Evolutionary conservation across 2,888 invertebrate species (phyloP).

Genomic region (Syrphus vitripennis): DNA sequence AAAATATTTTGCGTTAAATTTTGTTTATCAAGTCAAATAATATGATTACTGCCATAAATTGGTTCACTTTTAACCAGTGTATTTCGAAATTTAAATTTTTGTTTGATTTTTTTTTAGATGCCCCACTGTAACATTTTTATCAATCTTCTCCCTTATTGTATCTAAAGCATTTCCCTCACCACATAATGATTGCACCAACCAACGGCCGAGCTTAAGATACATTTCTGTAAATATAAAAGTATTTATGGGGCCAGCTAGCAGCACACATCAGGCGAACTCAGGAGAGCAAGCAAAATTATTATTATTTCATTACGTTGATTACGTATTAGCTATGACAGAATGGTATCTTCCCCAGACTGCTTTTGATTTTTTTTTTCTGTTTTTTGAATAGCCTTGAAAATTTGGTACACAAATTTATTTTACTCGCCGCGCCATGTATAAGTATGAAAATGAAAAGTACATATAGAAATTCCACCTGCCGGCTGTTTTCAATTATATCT

Average conservation of each 20-base stretch:
- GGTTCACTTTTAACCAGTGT: neutral
- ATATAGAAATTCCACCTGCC: slow-evolving; percentile 23
- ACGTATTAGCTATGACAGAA: slow-evolving; percentile 13
- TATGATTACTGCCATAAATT: too few species aligned
- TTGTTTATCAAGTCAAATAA: neutral
- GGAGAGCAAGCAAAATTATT: neutral
- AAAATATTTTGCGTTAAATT: neutral
- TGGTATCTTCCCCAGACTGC: slow-evolving; percentile 12
- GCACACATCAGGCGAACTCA: too few species aligned
- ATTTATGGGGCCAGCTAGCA: slow-evolving; percentile 4
- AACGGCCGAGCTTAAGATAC: slow-evolving; percentile 42
- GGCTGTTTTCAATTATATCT: slow-evolving; percentile 26
- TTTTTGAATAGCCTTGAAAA: slow-evolving; percentile 23
- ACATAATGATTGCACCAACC: slow-evolving; percentile 38
- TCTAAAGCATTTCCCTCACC: slow-evolving; percentile 52
- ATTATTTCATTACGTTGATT: slow-evolving; percentile 14
- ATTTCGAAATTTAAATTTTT: too few species aligned
- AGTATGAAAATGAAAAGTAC: neutral
- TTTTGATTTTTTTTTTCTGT: too few species aligned
- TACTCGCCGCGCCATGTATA: neutral
- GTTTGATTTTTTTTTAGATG: neutral
- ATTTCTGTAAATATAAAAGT: slow-evolving; percentile 11
- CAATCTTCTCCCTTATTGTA: neutral
- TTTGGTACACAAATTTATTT: neutral
- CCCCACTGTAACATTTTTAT: neutral